Percentiles rank a stretch among this genome's conserved stretches.
These are phyloP conservation scores for Strigamia maritima DNA, from an alignment of 2,888 invertebrate species.

Conservation along the genomic window DNA sequence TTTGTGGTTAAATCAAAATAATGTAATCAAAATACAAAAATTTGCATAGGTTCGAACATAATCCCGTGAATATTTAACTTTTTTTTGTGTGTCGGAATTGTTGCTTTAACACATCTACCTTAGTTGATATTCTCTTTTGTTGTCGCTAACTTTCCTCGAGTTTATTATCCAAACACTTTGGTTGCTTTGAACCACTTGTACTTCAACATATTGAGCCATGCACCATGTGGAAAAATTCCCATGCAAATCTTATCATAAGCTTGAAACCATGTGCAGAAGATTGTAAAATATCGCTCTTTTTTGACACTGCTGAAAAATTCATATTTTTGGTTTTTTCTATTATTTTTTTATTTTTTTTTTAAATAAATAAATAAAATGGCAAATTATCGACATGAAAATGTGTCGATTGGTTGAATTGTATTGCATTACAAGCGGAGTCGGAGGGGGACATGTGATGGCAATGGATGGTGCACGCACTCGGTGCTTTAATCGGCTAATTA, in stretches of 20 bases:
- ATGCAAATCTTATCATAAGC: constrained; percentile 27
- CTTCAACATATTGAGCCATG: constrained; percentile 16
- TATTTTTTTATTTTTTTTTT: too few species aligned
- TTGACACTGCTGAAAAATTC: constrained; percentile 26
- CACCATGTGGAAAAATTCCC: constrained; percentile 25
- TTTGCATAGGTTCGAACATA: too few species aligned
- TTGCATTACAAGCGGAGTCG: neutral
- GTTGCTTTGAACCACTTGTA: neutral
- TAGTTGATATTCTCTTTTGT: neutral
- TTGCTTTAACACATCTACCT: neutral
- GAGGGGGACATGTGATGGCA: neutral
- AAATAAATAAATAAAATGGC: neutral
- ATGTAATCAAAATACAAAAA: too few species aligned
- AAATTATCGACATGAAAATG: neutral
- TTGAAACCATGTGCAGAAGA: constrained; percentile 20
- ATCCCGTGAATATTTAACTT: too few species aligned
- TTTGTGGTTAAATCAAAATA: too few species aligned
- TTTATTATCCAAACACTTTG: neutral
- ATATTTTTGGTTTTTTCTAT: too few species aligned
- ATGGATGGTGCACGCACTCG: constrained; percentile 26
- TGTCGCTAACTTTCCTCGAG: neutral
- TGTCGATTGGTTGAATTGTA: neutral
- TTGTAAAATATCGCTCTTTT: constrained; percentile 5
- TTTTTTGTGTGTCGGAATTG: too few species aligned
- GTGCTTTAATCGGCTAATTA: constrained; percentile 13